Evolutionary conservation across 2,113 vertebrate species (phyloP), one percentile per base, ranked within the genome.

Genomic region (Bufo bufo): DNA sequence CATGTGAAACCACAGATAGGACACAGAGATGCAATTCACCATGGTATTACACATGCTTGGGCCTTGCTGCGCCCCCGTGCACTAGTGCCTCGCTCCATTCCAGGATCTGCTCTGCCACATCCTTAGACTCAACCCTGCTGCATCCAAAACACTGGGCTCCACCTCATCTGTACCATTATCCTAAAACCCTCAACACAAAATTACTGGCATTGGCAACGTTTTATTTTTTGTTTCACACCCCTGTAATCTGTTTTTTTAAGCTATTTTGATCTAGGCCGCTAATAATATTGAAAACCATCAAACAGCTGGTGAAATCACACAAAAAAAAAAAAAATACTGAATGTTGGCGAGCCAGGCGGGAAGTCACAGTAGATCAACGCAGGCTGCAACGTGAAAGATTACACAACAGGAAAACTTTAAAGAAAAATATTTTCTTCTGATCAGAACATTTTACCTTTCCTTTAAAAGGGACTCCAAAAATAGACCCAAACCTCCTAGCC

Each of bases 381-480:
- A 17, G 71, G 43, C 75, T 52, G 75, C 2, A 13, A 20, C 12
- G 75, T 49, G 47, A 49, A 23, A 54, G 75, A 77, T 52, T 77
- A 54, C 75, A 77, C 75, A 74, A 74, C 71, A 54, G 16, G 16
- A 50, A 77, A 77, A 75, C 72, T 75, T 75, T 75, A 49, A 45
- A 47, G 5, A 77, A n/a, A 52, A 20, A 52, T n/a, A 20, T 6
- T 17, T 17, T 19, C 75, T 77, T 77, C 8, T 77, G 75, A 77
- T 77, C 50, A 75, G 14, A 52, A 77, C 75, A 54, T 77, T 77
- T 77, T 75, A 77, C 17, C 49, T 52, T 47, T 52, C 6, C 23
- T 80, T 58, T 58, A 80, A 80, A 80, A 11, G n/a, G n/a, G 54
- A 19, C 45, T 65, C 63, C 50, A 71, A 71, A 69, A 52, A 84